Evolutionary conservation across 2,113 vertebrate genomes (phyloP).

Genomic region (Pedionomus torquatus): DNA sequence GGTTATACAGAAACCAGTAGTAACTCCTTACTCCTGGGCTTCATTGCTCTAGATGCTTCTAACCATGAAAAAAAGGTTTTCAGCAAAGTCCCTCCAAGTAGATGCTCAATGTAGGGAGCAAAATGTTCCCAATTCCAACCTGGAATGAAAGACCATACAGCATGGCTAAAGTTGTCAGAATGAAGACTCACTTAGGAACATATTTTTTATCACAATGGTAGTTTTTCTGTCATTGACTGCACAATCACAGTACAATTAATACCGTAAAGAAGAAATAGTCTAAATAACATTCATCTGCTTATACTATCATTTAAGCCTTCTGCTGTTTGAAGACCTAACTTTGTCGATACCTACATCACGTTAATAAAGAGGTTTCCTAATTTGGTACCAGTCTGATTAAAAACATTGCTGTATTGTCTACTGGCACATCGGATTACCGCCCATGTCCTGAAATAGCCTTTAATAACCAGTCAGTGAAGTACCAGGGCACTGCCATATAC

Average conservation of each 20-base stretch:
- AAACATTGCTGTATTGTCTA: background rate
- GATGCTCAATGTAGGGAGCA: background rate
- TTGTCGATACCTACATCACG: background rate
- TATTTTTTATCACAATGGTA: background rate
- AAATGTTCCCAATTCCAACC: background rate
- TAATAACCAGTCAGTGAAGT: background rate
- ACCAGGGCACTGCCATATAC: background rate
- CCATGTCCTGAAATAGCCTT: background rate
- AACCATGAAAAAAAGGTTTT: background rate
- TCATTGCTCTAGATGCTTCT: background rate
- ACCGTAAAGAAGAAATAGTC: background rate
- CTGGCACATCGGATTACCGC: background rate
- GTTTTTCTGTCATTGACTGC: background rate
- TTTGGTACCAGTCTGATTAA: background rate
- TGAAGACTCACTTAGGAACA: background rate
- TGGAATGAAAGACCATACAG: background rate
- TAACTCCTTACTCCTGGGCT: background rate
- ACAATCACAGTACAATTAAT: background rate
- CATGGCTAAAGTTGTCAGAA: background rate
- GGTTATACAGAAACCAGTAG: background rate
- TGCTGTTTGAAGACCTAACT: background rate
- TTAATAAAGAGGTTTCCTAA: background rate
- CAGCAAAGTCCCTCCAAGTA: rapidly evolving
- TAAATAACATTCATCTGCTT: background rate
- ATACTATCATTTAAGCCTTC: background rate